Conservation (phyloP, 2,888 invertebrate species). For the Aromia moschata region DNA sequence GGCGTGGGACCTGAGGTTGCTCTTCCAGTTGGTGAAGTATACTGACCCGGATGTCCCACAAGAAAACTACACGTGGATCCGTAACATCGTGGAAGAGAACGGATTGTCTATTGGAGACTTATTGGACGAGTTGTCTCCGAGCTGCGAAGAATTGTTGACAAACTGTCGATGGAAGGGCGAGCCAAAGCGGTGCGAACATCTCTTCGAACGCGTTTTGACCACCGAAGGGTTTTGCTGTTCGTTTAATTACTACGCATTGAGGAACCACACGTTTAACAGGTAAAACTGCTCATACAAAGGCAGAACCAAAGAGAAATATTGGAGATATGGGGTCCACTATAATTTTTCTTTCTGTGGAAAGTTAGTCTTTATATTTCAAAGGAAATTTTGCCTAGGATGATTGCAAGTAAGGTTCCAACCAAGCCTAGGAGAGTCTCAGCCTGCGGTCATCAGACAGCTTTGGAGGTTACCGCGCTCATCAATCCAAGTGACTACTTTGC, state of each 20-base stretch:
- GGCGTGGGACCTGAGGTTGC: conserved; percentile 27
- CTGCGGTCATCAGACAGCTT: conserved; percentile 75
- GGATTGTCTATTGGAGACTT: conserved; percentile 34
- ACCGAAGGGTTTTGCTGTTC: conserved; percentile 68
- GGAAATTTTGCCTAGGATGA: too few relatives aligned
- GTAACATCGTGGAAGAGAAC: conserved; percentile 43
- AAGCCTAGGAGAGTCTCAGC: conserved; percentile 70
- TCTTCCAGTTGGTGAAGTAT: conserved; percentile 33
- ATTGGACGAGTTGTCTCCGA: conserved; percentile 40
- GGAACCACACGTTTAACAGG: conserved; percentile 52
- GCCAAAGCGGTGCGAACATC: conserved; percentile 47
- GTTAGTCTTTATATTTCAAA: too few relatives aligned
- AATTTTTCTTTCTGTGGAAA: too few relatives aligned
- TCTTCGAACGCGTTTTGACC: conserved; percentile 53
- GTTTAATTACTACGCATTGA: conserved; percentile 69
- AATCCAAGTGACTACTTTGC: conserved; percentile 71
- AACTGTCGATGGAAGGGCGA: conserved; percentile 57
- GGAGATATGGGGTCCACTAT: too few relatives aligned
- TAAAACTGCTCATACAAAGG: too few relatives aligned
- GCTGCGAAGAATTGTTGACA: conserved; percentile 48
- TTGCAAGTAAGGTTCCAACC: conserved; percentile 51
- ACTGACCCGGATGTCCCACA: conserved; percentile 26
- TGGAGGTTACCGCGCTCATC: conserved; percentile 69
- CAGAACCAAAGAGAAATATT: too few relatives aligned
- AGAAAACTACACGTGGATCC: conserved; percentile 34